These are phyloP conservation scores for Nothobranchius kuhntae DNA, from an alignment of 2,113 vertebrate genomes.

Conservation along the genomic window DNA sequence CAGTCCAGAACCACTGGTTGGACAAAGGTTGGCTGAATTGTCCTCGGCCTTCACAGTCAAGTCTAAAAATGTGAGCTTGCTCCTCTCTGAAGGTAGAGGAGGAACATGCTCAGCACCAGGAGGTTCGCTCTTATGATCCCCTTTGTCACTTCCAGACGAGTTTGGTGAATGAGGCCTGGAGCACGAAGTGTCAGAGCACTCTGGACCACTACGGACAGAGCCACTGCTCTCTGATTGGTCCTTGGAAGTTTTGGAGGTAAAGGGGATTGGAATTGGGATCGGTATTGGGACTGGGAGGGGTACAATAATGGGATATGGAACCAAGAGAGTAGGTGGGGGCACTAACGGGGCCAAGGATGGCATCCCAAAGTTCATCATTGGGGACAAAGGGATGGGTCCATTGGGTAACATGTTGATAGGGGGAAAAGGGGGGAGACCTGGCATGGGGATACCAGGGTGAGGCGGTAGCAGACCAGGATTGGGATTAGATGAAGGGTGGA, in stretches of 20 bases:
- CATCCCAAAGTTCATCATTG: constrained; percentile 96
- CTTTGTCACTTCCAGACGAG: constrained; percentile 67
- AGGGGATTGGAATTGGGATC: constrained; percentile 95
- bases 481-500: constrained; percentile 87
- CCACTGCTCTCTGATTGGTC: constrained; percentile 87
- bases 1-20: constrained; percentile 76
- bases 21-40: constrained; percentile 78
- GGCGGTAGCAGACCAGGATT: constrained; percentile 90
- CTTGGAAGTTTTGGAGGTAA: constrained; percentile 86
- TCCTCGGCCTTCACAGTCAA: constrained; percentile 88
- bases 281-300: constrained; percentile 96
- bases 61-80: constrained; percentile 85
- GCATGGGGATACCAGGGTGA: constrained; percentile 86
- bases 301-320: constrained; percentile 98
- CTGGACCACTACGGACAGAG: constrained; percentile 84
- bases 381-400: constrained; percentile 91
- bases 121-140: constrained; percentile 84
- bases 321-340: constrained; percentile 94
- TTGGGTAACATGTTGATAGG: constrained; percentile 96
- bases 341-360: constrained; percentile 95
- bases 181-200: constrained; percentile 82
- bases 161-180: constrained; percentile 81
- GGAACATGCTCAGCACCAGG: constrained; percentile 82
- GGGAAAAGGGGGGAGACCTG: constrained; percentile 90
- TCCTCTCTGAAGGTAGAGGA: constrained; percentile 81